Evolutionary conservation across 2,113 vertebrate genomes (phyloP).

Genomic region (Channa maculata): DNA sequence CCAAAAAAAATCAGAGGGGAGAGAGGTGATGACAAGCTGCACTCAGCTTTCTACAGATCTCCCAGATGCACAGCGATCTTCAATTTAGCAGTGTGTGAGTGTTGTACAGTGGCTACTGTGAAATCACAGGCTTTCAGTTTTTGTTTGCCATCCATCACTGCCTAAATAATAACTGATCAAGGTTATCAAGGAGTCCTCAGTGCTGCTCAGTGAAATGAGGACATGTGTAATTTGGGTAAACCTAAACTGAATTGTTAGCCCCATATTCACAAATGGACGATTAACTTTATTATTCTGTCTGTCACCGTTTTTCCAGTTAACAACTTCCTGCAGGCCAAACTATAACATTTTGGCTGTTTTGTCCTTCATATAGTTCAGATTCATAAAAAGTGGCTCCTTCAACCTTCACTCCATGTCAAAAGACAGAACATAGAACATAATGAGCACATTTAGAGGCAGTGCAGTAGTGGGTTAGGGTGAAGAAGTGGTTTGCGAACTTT

Average conservation of each 20-base stretch:
- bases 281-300: conserved; percentile 22
- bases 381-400: too few relatives aligned
- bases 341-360: background rate
- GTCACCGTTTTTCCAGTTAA: background rate
- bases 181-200: background rate
- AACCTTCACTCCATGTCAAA: too few relatives aligned
- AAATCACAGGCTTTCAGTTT: conserved; percentile 13
- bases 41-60: conserved; percentile 42
- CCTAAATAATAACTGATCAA: conserved; percentile 15
- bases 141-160: conserved; percentile 28
- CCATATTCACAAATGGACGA: background rate
- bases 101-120: conserved; percentile 6
- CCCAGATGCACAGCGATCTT: conserved; percentile 36
- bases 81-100: background rate
- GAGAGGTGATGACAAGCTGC: conserved; percentile 74
- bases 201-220: background rate
- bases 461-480: too few relatives aligned
- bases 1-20: conserved; percentile 50
- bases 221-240: background rate
- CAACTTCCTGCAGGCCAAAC: too few relatives aligned
- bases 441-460: too few relatives aligned
- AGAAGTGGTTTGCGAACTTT: too few relatives aligned
- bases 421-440: too few relatives aligned
- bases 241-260: conserved; percentile 5
- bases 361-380: background rate